These are phyloP conservation scores for Drosophila kohkoa DNA, from an alignment of 1,140 invertebrate genomes.

Conservation along the genomic window DNA sequence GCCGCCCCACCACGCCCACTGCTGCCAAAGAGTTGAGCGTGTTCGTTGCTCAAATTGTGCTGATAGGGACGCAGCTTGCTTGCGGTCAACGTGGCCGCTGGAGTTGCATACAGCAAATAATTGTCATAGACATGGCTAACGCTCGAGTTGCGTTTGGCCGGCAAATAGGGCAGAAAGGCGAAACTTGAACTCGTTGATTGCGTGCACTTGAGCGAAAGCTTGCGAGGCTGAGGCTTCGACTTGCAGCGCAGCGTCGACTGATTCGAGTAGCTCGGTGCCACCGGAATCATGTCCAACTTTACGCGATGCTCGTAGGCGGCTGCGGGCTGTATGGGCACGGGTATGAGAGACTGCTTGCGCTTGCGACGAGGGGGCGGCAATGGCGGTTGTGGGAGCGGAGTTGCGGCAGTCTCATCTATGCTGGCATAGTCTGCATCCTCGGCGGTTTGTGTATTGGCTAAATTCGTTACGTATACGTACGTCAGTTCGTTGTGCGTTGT, in stretches of 20 bases:
- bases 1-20: constrained; percentile 14
- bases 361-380: constrained; percentile 64
- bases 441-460: constrained; percentile 70
- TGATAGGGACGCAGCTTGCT: constrained; percentile 66
- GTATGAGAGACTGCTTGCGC: constrained; percentile 65
- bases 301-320: constrained; percentile 73
- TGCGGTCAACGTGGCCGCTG: constrained; percentile 42
- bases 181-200: constrained; percentile 82
- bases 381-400: constrained; percentile 20
- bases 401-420: constrained; percentile 50
- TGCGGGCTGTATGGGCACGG: constrained; percentile 53
- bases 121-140: constrained; percentile 83
- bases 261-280: constrained; percentile 76
- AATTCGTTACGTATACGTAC: constrained; percentile 84
- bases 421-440: constrained; percentile 65
- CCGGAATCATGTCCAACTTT: constrained; percentile 72
- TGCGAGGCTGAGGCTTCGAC: constrained; percentile 44
- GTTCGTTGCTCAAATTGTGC: constrained; percentile 74
- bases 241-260: constrained; percentile 73
- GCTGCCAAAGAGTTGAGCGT: constrained; percentile 71
- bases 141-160: constrained; percentile 79
- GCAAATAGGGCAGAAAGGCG: constrained; percentile 78
- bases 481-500: constrained; percentile 75
- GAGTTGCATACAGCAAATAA: constrained; percentile 73
- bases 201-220: constrained; percentile 71